phyloP scores from a whole-genome alignment of 2,888 invertebrate species.

The Morpho helenor region DNA sequence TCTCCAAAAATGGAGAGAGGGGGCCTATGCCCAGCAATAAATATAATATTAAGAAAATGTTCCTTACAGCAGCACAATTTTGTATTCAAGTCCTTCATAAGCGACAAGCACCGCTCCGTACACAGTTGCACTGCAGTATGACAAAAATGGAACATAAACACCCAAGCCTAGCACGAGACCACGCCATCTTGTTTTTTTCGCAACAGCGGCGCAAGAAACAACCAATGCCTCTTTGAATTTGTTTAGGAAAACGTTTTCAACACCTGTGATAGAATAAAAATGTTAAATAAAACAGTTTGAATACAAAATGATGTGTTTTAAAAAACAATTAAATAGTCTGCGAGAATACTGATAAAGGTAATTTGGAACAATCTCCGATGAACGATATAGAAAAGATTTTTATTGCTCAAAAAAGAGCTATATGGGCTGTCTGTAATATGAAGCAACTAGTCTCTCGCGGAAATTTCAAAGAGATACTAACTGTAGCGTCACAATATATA shows the following conservation, averaged over 20 bases:
- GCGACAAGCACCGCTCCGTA: conserved; percentile 85
- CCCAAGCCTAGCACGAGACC: conserved; percentile 85
- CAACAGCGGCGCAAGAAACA: conserved; percentile 73
- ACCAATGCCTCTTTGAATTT: conserved; percentile 74
- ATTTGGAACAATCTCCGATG: no score
- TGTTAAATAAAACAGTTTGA: background rate
- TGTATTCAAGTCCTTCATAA: conserved; percentile 78
- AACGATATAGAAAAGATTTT: no score
- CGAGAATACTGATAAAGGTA: no score
- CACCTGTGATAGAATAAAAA: conserved; percentile 40
- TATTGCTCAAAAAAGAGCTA: no score
- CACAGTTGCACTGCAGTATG: conserved; percentile 83
- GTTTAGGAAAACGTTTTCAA: conserved; percentile 77
- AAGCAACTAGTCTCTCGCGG: no score
- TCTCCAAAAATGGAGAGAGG: no score
- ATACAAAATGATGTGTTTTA: no score
- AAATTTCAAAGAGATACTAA: no score
- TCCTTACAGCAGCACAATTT: conserved; percentile 82
- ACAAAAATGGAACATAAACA: conserved; percentile 83
- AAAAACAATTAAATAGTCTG: no score
- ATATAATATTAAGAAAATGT: background rate
- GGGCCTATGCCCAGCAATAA: no score
- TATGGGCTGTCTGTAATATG: no score
- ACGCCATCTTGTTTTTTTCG: conserved; percentile 80
- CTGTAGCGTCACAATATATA: no score